Base-by-base conservation (phyloP, 2,797 vertebrate species). In the Alexandromys oeconomus region DNA sequence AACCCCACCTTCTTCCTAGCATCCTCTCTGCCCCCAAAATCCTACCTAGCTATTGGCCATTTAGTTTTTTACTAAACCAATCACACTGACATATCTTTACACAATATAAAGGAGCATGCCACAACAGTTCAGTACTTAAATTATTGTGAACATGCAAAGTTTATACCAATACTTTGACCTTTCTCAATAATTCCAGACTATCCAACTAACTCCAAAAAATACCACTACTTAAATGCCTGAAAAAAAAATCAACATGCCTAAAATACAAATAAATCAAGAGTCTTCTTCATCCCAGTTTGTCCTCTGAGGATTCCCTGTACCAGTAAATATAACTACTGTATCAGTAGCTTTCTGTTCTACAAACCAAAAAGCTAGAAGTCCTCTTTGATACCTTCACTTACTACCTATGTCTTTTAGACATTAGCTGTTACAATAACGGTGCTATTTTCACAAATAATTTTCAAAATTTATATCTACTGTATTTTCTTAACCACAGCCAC, bases 171-270 rank as follows among this genome's bases (percentile, higher is more conserved):
- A 87, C 19, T 46, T 14, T 84, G 43, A 89, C 19, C n/a, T 82
- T 89, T 82, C 91, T 96, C 34, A 43, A 69, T 71, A 89, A 81
- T 73, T 89, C 34, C 10, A 93, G 80, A 82, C 19, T n/a, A 54
- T 40, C 69, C 86, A 92, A 63, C 15, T 59, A 40, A 91, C 43
- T 81, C 21, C 61, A 71, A 69, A n/a, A n/a, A 80, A 74, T 40
- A 9, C 79, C 54, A 61, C 7, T 48, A 21, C 37, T 10, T 61
- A 88, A 89, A 87, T 61, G 87, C 34, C 37, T 40, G 23, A 61
- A 65, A 46, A 73, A n/a, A n/a, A 61, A 54, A n/a, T 76, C 40
- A 51, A 54, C 40, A 54, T 13, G 48, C 67, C 15, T 92, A 85
- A 43, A 87, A 80, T 25, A 69, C 25, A 91, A 92, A 40, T 87